A percentile compares a stretch with the other conserved stretches of the same genome.
Evolutionary conservation across 2,888 invertebrate species (phyloP).

Genomic region (Nycteola revayana): DNA sequence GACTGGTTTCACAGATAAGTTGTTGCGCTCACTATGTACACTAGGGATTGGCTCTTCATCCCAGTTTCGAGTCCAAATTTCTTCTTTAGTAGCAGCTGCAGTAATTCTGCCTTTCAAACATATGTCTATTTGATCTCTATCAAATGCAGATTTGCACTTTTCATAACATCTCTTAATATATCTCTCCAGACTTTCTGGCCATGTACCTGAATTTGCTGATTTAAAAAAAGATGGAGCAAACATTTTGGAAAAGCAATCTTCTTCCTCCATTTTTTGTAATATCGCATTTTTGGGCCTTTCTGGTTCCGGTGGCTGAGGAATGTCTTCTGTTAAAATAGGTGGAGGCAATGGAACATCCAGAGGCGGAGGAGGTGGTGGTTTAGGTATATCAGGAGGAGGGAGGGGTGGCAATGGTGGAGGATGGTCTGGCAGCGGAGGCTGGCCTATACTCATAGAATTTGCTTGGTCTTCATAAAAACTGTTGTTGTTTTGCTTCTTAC

Average conservation of each 20-base stretch:
- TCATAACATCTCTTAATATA: slow-evolving; percentile 97
- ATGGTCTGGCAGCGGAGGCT: slow-evolving; percentile 82
- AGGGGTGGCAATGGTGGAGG: slow-evolving; percentile 79
- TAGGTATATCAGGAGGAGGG: slow-evolving; percentile 70
- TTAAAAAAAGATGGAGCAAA: slow-evolving; percentile 57
- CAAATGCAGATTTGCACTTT: slow-evolving; percentile 92
- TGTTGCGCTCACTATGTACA: slow-evolving; percentile 89
- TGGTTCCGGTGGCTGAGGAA: slow-evolving; percentile 62
- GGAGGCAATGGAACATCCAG: slow-evolving; percentile 69
- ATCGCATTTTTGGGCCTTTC: slow-evolving; percentile 40
- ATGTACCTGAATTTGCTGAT: slow-evolving; percentile 80
- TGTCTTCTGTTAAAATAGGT: slow-evolving; percentile 68
- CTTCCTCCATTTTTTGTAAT: slow-evolving; percentile 33
- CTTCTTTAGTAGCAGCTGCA: slow-evolving; percentile 93
- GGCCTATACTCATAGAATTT: slow-evolving; percentile 21
- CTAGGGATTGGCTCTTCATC: slow-evolving; percentile 95
- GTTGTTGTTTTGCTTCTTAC: slow-evolving; percentile 85
- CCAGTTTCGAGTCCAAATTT: slow-evolving; percentile 96
- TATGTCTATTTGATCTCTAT: slow-evolving; percentile 96
- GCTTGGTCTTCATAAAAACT: slow-evolving; percentile 62
- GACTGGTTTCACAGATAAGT: slow-evolving; percentile 83
- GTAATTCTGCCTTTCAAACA: slow-evolving; percentile 97
- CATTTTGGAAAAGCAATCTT: slow-evolving; percentile 46
- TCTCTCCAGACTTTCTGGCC: slow-evolving; percentile 90
- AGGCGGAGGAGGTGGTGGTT: slow-evolving; percentile 52